phyloP scores from a whole-genome alignment of 1,140 invertebrate species.

The Drosophila mayri region DNA sequence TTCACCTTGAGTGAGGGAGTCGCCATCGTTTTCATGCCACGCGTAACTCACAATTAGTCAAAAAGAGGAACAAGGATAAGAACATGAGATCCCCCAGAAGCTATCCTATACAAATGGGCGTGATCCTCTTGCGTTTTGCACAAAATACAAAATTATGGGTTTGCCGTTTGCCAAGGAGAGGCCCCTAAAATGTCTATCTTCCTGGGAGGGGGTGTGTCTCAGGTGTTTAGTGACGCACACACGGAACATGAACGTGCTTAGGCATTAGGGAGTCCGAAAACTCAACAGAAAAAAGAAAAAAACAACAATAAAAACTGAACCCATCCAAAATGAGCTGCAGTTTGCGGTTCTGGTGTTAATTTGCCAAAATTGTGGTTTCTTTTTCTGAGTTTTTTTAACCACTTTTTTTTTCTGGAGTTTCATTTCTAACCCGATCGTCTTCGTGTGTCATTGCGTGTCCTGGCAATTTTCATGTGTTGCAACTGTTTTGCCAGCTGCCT shows the following conservation, averaged over 20 bases:
- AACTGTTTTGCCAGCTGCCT: slow-evolving; percentile 70
- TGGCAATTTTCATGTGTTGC: slow-evolving; percentile 73
- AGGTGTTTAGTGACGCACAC: slow-evolving; percentile 74
- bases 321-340: slow-evolving; percentile 47
- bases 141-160: slow-evolving; percentile 82
- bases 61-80: slow-evolving; percentile 1
- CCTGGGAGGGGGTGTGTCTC: slow-evolving; percentile 60
- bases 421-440: slow-evolving; percentile 56
- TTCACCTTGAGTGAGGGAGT: slow-evolving; percentile 66
- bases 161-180: slow-evolving; percentile 37
- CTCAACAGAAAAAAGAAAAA: slow-evolving; percentile 4
- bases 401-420: background rate
- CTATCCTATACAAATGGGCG: slow-evolving; percentile 57
- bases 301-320: background rate
- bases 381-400: slow-evolving; percentile 10
- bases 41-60: slow-evolving; percentile 43
- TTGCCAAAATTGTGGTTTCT: slow-evolving; percentile 76
- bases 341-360: slow-evolving; percentile 70
- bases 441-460: slow-evolving; percentile 74
- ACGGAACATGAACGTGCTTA: slow-evolving; percentile 77
- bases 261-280: slow-evolving; percentile 72
- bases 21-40: slow-evolving; percentile 67
- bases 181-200: slow-evolving; percentile 21
- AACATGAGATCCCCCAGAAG: background rate
- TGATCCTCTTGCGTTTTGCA: slow-evolving; percentile 62